Conservation (phyloP, 2,888 invertebrate species). For the Dendrolimus houi region DNA sequence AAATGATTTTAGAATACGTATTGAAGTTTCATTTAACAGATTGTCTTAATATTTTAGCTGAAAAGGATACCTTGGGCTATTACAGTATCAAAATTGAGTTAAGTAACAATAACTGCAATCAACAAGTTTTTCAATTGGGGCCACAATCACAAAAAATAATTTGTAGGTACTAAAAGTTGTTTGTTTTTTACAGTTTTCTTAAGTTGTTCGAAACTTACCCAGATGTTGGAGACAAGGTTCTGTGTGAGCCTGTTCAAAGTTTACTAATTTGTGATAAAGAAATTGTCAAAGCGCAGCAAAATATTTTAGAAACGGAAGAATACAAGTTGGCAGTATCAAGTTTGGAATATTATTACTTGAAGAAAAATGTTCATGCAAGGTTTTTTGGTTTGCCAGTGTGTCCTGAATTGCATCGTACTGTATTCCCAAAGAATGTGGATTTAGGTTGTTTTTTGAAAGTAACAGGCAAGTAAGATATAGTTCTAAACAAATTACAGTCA, state of each 20-base stretch:
- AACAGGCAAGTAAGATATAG: conserved; percentile 64
- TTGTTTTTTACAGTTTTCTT: conserved; percentile 78
- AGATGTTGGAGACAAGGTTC: conserved; percentile 80
- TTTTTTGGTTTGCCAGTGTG: conserved; percentile 81
- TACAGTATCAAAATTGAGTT: conserved; percentile 84
- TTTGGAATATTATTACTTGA: conserved; percentile 54
- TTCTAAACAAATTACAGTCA: too few relatives aligned
- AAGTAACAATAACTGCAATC: conserved; percentile 31
- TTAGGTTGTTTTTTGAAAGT: conserved; percentile 84
- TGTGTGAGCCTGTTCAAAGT: conserved; percentile 78
- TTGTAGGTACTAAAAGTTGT: background rate
- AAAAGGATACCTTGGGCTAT: conserved; percentile 76
- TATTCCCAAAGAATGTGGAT: conserved; percentile 83
- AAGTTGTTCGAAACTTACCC: conserved; percentile 82
- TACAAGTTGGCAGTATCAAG: conserved; percentile 39
- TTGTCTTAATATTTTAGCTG: conserved; percentile 77
- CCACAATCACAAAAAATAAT: background rate
- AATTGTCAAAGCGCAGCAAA: conserved; percentile 77
- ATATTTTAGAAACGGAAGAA: conserved; percentile 58
- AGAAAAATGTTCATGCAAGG: conserved; percentile 81
- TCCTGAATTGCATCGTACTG: conserved; percentile 79
- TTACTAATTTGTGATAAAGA: conserved; percentile 79
- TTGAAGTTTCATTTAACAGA: conserved; percentile 77
- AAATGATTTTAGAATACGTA: conserved; percentile 74
- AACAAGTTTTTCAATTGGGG: background rate